A percentile compares a stretch with the other conserved stretches of the same genome.
phyloP scores from a whole-genome alignment of 2,113 vertebrate genomes.

The Pycnonotus jocosus region DNA sequence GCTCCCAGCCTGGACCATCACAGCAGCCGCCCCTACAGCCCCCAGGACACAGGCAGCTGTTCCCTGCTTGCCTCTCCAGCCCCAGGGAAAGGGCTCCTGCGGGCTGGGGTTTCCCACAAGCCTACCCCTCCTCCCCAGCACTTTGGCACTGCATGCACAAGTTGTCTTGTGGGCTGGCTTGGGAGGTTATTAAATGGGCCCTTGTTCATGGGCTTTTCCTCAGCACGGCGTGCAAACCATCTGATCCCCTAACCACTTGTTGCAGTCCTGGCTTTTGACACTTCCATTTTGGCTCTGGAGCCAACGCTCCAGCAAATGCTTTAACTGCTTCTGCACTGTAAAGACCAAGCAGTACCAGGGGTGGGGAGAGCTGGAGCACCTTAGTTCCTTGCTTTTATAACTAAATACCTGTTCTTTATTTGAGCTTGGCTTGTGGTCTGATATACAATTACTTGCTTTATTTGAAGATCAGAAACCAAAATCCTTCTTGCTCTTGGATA shows the following conservation, averaged over 20 bases:
- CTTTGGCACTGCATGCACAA: background rate
- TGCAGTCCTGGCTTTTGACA: background rate
- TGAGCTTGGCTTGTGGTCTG: background rate
- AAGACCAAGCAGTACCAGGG: background rate
- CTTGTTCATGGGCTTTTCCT: background rate
- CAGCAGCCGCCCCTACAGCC: background rate
- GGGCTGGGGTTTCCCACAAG: background rate
- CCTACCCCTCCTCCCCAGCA: accelerated
- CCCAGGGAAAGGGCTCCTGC: background rate
- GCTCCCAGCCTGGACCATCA: accelerated
- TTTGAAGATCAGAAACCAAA: background rate
- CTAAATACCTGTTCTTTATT: background rate
- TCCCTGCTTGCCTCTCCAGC: background rate
- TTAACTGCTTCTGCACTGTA: background rate
- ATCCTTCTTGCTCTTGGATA: background rate
- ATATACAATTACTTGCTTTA: background rate
- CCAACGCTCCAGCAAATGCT: background rate
- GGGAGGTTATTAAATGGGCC: background rate
- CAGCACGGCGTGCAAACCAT: background rate
- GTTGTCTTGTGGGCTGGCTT: background rate
- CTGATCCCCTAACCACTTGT: background rate
- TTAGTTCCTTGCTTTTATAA: background rate
- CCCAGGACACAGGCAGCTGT: background rate
- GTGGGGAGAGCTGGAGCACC: background rate
- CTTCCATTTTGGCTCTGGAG: background rate